Evolutionary conservation across 2,113 vertebrate genomes (phyloP).

Genomic region (Rhynchopsitta pachyrhyncha): DNA sequence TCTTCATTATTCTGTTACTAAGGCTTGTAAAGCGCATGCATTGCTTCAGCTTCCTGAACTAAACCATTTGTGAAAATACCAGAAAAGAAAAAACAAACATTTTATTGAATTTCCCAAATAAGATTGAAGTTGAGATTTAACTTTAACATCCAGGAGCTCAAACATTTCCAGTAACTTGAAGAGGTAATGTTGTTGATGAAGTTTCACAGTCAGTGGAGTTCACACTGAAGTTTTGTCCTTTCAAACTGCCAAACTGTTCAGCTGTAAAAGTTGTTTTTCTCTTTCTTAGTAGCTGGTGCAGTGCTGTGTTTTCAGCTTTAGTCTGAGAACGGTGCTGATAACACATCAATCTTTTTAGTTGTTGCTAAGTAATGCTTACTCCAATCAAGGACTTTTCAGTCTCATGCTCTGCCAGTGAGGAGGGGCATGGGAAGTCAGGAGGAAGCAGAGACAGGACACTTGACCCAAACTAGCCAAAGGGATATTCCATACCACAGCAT

Average conservation of each 20-base stretch:
- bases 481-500: too few relatives aligned
- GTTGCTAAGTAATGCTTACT: too few relatives aligned
- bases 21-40: not conserved
- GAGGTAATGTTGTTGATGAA: not conserved
- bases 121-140: not conserved
- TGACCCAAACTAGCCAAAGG: too few relatives aligned
- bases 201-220: not conserved
- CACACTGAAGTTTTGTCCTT: not conserved
- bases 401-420: too few relatives aligned
- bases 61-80: not conserved
- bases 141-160: not conserved
- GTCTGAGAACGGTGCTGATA: too few relatives aligned
- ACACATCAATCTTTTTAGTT: too few relatives aligned
- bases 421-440: too few relatives aligned
- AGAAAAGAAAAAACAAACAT: not conserved
- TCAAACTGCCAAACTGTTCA: not conserved
- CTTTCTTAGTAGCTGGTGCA: too few relatives aligned
- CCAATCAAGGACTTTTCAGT: too few relatives aligned
- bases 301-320: too few relatives aligned
- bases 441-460: too few relatives aligned
- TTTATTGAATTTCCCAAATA: not conserved
- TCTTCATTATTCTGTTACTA: not conserved
- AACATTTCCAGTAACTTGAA: not conserved
- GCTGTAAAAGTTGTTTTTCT: too few relatives aligned
- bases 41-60: not conserved